Evolutionary conservation across 2,113 vertebrate species (phyloP).

Genomic region (Platichthys flesus): DNA sequence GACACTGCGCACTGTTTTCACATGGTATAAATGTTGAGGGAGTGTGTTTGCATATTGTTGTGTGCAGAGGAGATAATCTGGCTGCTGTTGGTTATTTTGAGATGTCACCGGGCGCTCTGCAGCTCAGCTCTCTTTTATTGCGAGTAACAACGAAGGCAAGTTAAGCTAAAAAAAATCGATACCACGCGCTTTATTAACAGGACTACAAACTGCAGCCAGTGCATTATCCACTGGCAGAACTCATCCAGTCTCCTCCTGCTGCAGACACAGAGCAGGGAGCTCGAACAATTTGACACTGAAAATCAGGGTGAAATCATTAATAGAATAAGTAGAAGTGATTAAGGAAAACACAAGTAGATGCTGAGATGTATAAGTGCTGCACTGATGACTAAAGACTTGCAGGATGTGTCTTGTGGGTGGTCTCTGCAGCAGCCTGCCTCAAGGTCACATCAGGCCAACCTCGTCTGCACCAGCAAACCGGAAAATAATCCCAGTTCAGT

Average conservation of each 20-base stretch:
- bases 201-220: slow-evolving; percentile 40
- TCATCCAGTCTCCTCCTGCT: slow-evolving; percentile 44
- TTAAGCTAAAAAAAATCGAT: slow-evolving; percentile 52
- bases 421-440: slow-evolving; percentile 37
- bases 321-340: background rate
- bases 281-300: background rate
- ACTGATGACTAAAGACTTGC: background rate
- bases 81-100: slow-evolving; percentile 34
- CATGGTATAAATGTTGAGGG: slow-evolving; percentile 30
- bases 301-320: background rate
- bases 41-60: slow-evolving; percentile 35
- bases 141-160: slow-evolving; percentile 42
- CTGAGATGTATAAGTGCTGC: slow-evolving; percentile 4
- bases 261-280: slow-evolving; percentile 16
- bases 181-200: slow-evolving; percentile 51
- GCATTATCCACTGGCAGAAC: slow-evolving; percentile 48
- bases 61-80: slow-evolving; percentile 47
- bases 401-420: slow-evolving; percentile 18
- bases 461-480: slow-evolving; percentile 8
- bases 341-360: background rate
- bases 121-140: slow-evolving; percentile 49
- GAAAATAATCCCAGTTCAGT: slow-evolving; percentile 48
- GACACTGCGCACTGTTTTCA: slow-evolving; percentile 18
- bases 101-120: slow-evolving; percentile 21
- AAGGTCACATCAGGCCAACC: slow-evolving; percentile 51